A percentile compares a stretch with the other conserved stretches of the same genome.
phyloP scores from a whole-genome alignment of 2,888 invertebrate species.

The Drosophila kanekoi region DNA sequence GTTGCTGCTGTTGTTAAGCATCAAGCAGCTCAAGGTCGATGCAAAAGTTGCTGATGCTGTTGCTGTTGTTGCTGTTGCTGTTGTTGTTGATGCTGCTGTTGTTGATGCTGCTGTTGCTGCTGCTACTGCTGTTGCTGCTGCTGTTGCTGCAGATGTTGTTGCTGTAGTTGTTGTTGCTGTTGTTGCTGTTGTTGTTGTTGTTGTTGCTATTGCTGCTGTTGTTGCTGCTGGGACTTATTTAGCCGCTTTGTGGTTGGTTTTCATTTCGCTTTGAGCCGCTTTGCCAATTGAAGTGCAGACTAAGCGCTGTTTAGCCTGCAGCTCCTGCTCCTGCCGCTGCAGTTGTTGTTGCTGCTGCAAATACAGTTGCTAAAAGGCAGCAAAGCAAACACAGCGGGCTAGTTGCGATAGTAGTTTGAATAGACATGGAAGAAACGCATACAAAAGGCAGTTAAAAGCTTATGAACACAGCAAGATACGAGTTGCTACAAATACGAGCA shows the following conservation, averaged over 20 bases:
- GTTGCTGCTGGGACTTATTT: constrained; percentile 14
- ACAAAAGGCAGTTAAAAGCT: constrained; percentile 71
- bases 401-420: constrained; percentile 1
- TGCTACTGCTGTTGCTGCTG: constrained; percentile 11
- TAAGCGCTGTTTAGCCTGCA: constrained; percentile 44
- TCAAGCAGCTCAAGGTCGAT: constrained; percentile 19
- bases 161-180: background rate
- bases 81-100: constrained; percentile 1
- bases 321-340: constrained; percentile 8
- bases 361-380: constrained; percentile 34
- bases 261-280: constrained; percentile 46
- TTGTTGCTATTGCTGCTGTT: constrained; percentile 6
- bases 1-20: constrained; percentile 14
- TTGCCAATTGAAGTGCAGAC: constrained; percentile 40
- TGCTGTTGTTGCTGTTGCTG: background rate
- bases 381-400: constrained; percentile 2
- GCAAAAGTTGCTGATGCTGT: constrained; percentile 2
- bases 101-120: constrained; percentile 7
- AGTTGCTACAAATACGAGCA: constrained; percentile 49
- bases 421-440: constrained; percentile 18
- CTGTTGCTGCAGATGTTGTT: constrained; percentile 4
- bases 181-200: constrained; percentile 9
- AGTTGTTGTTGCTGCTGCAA: constrained; percentile 23
- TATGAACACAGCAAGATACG: constrained; percentile 47
- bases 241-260: constrained; percentile 39